These are phyloP conservation scores for Ceratosolen fusciceps DNA, from an alignment of 1,140 invertebrate genomes.

Conservation along the genomic window DNA sequence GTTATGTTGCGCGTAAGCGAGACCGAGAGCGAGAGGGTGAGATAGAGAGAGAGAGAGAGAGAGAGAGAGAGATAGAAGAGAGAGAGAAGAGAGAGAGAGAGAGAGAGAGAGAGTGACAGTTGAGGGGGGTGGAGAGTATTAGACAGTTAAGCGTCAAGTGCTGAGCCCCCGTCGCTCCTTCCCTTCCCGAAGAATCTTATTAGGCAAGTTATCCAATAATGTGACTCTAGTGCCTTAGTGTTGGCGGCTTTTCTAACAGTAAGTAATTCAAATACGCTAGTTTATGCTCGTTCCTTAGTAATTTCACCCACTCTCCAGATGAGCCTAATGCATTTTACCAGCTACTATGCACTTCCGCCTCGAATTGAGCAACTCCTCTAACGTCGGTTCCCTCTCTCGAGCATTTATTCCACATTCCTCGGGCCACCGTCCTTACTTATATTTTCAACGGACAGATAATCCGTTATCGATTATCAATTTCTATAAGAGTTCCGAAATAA, in stretches of 20 bases:
- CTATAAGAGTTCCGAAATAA: no score
- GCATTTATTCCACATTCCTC: no score
- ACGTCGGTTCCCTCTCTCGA: background rate
- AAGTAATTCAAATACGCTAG: conserved; percentile 34
- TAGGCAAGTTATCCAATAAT: conserved; percentile 51
- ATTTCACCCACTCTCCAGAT: conserved; percentile 7
- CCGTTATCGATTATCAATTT: no score
- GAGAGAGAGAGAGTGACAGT: no score
- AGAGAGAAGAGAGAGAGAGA: no score
- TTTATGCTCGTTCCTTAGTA: conserved; percentile 40
- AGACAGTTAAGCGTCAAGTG: background rate
- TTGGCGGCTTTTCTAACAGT: conserved; percentile 44
- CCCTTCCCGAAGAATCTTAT: conserved; percentile 45
- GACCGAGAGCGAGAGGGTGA: no score
- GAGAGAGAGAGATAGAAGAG: no score
- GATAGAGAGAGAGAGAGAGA: no score
- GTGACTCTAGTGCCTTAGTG: conserved; percentile 8
- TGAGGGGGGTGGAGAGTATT: no score
- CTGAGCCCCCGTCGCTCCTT: background rate
- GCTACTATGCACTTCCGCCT: background rate
- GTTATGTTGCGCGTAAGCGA: no score
- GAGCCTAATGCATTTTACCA: conserved; percentile 33
- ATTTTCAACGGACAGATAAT: no score
- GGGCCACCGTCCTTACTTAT: no score
- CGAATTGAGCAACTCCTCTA: background rate